Evolutionary conservation across 2,888 invertebrate genomes (phyloP), one percentile per base, ranked within the genome.

Genomic region (Nomada hirtipes): DNA sequence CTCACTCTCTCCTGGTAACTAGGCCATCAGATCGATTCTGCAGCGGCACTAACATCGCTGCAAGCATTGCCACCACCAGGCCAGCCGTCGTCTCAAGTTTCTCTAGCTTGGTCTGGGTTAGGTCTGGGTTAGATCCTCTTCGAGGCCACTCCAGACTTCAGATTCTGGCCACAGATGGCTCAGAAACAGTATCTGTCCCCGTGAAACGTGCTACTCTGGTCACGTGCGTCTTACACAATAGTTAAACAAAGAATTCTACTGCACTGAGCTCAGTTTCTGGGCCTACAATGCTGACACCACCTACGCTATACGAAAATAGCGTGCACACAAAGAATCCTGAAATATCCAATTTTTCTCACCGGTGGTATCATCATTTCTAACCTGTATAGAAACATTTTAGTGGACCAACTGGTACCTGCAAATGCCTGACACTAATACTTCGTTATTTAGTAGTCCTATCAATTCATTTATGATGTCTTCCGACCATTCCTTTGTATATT

Each of bases 1-100:
- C 67, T 78, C 78, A 55, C 86, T 79, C 85, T 87, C 85, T 86
- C 82, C 86, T 88, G 83, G 87, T 91, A 92, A 92, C 92, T 93
- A 90, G 93, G 92, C 86, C 92, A 92, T 90, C 88, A 87, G 91
- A 92, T 93, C 93, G 93, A 92, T 93, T 84, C 89, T 89, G 81
- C 85, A 82, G 75, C 71, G 70, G 65, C 79, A 77, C 79, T 82
- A 61, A 79, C 78, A 65, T 76, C 79, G 64, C 75, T 76, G 82
- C 76, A 81, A 79, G 57, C 81, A 68, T 59, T 82, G 65, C 73
- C 80, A 89, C 88, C 86, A 90, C 88, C 76, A 74, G 90, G 90
- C 91, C 91, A 92, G 91, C 90, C 47, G 90, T 89, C 91, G 88
- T 91, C 91, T 86, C 86, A 86, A 80, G 76, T 67, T 86, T 50